A percentile compares a stretch with the other conserved stretches of the same genome.
Conservation (phyloP, 2,113 vertebrate species). For the Rhinolophus ferrumequinum region DNA sequence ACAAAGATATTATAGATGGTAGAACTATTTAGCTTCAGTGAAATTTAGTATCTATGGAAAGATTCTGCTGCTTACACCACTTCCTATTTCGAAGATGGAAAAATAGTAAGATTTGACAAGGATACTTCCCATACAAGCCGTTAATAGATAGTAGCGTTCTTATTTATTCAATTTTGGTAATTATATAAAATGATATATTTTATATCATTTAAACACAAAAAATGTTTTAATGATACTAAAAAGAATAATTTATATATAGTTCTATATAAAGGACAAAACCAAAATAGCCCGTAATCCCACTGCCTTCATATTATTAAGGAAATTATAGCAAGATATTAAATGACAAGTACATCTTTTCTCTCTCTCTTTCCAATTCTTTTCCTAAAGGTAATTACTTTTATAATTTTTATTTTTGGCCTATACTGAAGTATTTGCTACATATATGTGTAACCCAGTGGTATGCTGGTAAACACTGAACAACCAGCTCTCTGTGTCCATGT, state of each 20-base stretch:
- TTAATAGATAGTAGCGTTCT: neutral
- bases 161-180: neutral
- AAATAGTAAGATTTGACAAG: neutral
- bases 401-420: neutral
- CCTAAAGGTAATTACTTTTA: neutral
- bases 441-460: neutral
- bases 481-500: neutral
- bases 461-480: neutral
- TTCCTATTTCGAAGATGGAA: neutral
- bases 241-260: neutral
- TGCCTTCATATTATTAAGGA: neutral
- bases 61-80: neutral
- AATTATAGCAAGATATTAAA: neutral
- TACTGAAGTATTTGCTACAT: neutral
- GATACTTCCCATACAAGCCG: neutral
- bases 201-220: neutral
- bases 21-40: neutral
- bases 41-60: neutral
- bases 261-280: conserved; percentile 18
- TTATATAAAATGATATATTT: neutral
- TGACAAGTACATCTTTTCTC: neutral
- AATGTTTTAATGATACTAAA: neutral
- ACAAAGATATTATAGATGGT: neutral
- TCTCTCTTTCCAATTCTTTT: conserved; percentile 26
- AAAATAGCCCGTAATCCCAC: neutral